A percentile compares a stretch with the other conserved stretches of the same genome.
Conservation (phyloP, 2,888 invertebrate genomes). For the Synanthedon tipuliformis region DNA sequence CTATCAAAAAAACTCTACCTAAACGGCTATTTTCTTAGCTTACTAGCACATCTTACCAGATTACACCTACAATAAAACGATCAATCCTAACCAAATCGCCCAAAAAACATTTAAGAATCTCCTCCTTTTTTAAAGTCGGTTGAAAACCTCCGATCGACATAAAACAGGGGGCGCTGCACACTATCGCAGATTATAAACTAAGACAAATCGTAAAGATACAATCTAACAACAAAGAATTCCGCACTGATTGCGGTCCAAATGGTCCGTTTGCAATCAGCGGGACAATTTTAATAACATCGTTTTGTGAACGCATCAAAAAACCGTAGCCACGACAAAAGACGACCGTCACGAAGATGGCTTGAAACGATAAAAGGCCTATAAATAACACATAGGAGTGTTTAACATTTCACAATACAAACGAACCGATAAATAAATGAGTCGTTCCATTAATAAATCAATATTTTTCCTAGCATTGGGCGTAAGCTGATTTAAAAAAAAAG, state of each 20-base stretch:
- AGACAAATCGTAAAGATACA: slow-evolving; percentile 48
- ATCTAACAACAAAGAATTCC: slow-evolving; percentile 51
- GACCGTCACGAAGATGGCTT: slow-evolving; percentile 36
- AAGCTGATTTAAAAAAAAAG: no score
- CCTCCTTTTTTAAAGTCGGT: no score
- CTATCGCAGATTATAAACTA: neutral
- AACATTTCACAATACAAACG: slow-evolving; percentile 1
- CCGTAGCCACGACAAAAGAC: slow-evolving; percentile 55
- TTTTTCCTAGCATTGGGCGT: no score
- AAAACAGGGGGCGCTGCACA: no score
- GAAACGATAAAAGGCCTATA: slow-evolving; percentile 50
- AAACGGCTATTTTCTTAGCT: no score
- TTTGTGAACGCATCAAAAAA: slow-evolving; percentile 42
- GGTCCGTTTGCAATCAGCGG: slow-evolving; percentile 30
- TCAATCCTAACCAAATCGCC: no score
- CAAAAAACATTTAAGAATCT: no score
- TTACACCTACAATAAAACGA: no score
- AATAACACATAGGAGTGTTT: slow-evolving; percentile 43
- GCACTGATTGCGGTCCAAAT: slow-evolving; percentile 39
- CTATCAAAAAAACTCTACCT: no score
- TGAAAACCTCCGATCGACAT: no score
- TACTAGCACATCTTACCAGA: no score
- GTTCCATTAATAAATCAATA: no score
- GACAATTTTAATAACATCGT: slow-evolving; percentile 39
- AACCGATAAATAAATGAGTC: neutral